Evolutionary conservation across 2,797 vertebrate genomes (phyloP).

Genomic region (Tenualosa thibaudeaui): DNA sequence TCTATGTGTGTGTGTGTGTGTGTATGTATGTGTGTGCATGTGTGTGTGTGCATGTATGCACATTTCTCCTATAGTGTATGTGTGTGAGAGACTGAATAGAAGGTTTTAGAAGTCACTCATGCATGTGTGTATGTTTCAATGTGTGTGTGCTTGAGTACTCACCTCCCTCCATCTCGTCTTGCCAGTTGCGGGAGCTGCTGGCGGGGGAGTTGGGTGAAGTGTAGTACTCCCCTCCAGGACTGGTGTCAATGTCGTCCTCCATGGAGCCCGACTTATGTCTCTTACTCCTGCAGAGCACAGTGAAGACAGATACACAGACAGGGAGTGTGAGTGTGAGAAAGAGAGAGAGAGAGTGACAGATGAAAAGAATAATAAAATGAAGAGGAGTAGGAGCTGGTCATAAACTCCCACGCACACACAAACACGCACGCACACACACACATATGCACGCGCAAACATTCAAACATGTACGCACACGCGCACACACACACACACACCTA

Average conservation of each 20-base stretch:
- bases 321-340: background rate
- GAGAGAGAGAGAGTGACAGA: background rate
- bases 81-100: background rate
- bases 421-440: background rate
- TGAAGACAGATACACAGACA: background rate
- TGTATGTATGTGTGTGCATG: background rate
- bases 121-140: background rate
- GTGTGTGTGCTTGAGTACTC: constrained; percentile 44
- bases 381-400: background rate
- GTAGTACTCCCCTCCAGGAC: constrained; percentile 94
- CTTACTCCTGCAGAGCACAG: constrained; percentile 81
- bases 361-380: background rate
- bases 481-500: background rate
- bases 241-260: constrained; percentile 95
- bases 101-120: no score
- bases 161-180: constrained; percentile 98
- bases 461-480: background rate
- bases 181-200: constrained; percentile 97
- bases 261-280: constrained; percentile 95
- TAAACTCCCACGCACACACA: background rate
- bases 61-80: no score
- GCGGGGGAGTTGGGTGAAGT: constrained; percentile 92
- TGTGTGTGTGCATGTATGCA: background rate
- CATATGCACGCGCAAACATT: no score
- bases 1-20: background rate